These are phyloP conservation scores for Nemoura dubitans DNA, from an alignment of 2,888 invertebrate genomes.

Conservation along the genomic window DNA sequence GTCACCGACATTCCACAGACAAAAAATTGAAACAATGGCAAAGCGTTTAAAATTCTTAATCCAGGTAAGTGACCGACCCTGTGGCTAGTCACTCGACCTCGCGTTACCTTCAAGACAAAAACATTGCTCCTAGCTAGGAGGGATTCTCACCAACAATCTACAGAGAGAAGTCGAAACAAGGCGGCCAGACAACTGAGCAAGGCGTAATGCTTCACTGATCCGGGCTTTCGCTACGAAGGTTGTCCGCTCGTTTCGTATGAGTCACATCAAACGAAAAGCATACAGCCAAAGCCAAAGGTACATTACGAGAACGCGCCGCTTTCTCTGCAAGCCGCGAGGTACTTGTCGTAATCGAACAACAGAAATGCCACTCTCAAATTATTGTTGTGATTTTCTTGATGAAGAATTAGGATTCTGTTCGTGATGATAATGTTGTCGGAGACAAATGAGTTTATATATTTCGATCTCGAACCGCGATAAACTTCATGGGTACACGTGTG, in stretches of 20 bases:
- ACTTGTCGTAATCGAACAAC: neutral
- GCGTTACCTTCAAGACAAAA: constrained; percentile 7
- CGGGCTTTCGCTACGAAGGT: neutral
- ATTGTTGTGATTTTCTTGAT: neutral
- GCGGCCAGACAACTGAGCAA: neutral
- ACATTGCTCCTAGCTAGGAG: neutral
- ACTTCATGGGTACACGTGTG: neutral
- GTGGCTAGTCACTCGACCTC: neutral
- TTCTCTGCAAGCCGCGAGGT: neutral
- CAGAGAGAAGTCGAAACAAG: too few relatives aligned
- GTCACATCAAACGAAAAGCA: neutral
- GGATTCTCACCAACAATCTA: neutral
- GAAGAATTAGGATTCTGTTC: neutral
- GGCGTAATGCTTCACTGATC: neutral
- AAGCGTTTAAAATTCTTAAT: neutral
- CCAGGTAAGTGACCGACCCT: constrained; percentile 27
- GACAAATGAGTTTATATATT: neutral
- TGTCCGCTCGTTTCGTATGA: neutral
- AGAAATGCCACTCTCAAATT: neutral
- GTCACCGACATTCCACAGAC: neutral
- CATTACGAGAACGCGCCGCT: neutral
- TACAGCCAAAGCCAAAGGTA: neutral
- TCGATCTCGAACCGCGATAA: neutral
- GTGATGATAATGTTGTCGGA: neutral
- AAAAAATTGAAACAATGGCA: constrained; percentile 1